Evolutionary conservation across 30 jellyfish, hydroid and myxozoan species (phyloP), one percentile per base, ranked within the genome.

Genomic region (Sanderia malayensis): DNA sequence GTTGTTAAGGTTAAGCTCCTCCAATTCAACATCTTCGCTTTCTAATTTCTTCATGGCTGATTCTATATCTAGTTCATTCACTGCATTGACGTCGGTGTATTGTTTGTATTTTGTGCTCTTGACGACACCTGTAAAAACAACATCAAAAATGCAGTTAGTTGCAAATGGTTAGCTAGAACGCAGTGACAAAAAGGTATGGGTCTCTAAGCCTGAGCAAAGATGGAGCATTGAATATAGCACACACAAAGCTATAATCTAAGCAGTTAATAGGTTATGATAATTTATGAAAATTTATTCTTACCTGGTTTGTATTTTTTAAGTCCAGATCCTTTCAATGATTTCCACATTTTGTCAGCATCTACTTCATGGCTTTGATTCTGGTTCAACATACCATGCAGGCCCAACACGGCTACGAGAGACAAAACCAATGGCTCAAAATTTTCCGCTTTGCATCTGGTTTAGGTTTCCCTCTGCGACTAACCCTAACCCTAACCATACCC

Each of bases 301-400:
- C 97, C 97, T 58, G 95, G 95, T 62, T 88, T 88, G 81, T 81
- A 88, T 64, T 88, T 88, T 44, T 70, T 74, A 57, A 88, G 73
- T 17, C 97, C 97, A 9, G 97, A 88, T 31, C 97, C 97, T 61
- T 81, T 88, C 47, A 88, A 58, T 20, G 95, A 81, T 24, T 88
- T 85, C 97, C 97, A 88, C 75, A 84, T 82, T 82, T 88, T 81
- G 61, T 88, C 97, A 13, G 89, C 86, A 58, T 88, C 97, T 0
- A 84, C 92, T 27, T 73, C 82, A 18, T 88, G 95, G 55, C 97
- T 88, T 69, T 88, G 97, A 19, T 80, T 82, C 49, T 88, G 97
- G 37, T 77, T 88, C 68, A 88, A 75, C 95, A 88, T 77, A 17
- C 97, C 97, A 68, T 88, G 97, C 34, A 88, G 67, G 13, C 97